Percentiles rank a stretch among this genome's conserved stretches.
phyloP scores from a whole-genome alignment of 2,888 invertebrate genomes.

The Nudaria mundana region DNA sequence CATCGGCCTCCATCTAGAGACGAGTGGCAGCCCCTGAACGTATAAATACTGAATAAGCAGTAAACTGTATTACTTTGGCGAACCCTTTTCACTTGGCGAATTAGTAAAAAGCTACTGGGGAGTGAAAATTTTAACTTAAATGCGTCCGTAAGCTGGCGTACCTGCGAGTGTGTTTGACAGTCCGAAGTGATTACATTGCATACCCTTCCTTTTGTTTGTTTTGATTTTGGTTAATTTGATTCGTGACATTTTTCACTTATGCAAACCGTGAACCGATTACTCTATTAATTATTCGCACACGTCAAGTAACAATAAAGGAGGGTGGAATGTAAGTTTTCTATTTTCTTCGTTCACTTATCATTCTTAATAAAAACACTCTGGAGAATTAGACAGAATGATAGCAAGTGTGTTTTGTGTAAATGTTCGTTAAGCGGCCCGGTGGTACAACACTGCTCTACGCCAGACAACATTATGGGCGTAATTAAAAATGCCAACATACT shows the following conservation, averaged over 20 bases:
- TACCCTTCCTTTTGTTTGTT: conserved; percentile 75
- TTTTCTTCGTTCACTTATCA: conserved; percentile 23
- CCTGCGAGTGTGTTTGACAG: conserved; percentile 79
- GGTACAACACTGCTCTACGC: conserved; percentile 36
- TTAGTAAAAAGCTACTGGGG: conserved; percentile 81
- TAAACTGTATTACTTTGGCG: conserved; percentile 80
- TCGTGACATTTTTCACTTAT: conserved; percentile 64
- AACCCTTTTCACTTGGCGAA: conserved; percentile 82
- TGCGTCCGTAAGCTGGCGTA: conserved; percentile 69
- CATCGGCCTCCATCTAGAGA: conserved; percentile 60
- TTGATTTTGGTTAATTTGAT: conserved; percentile 76
- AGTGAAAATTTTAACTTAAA: conserved; percentile 81
- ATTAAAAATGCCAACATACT: conserved; percentile 79
- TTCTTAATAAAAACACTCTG: conserved; percentile 56
- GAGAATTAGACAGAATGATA: conserved; percentile 48
- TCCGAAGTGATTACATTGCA: conserved; percentile 75
- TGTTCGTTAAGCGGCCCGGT: conserved; percentile 44
- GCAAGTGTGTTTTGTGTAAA: conserved; percentile 41
- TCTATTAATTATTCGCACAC: conserved; percentile 28
- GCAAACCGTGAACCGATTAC: conserved; percentile 32
- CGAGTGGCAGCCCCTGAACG: conserved; percentile 69
- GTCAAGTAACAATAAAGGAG: neutral
- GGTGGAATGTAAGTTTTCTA: conserved; percentile 8
- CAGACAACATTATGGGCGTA: conserved; percentile 70
- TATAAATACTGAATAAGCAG: conserved; percentile 82